These are phyloP conservation scores for Chymomyza amoena DNA, from an alignment of 2,888 invertebrate genomes.

Conservation along the genomic window DNA sequence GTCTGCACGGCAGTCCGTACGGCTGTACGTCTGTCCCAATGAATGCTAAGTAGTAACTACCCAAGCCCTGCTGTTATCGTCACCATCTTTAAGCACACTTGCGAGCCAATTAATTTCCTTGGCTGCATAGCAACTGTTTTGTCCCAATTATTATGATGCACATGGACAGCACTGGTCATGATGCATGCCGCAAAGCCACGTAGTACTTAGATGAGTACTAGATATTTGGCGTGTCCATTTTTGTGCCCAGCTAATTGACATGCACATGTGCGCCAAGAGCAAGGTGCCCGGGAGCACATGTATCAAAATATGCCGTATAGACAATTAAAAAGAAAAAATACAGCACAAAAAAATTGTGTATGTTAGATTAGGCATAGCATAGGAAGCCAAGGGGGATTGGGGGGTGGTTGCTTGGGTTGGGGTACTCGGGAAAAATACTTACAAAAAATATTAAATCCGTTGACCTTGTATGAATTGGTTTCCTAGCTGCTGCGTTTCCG, in stretches of 20 bases:
- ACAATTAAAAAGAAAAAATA: slow-evolving; percentile 34
- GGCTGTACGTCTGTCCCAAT: not conserved
- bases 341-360: not conserved
- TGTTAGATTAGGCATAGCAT: not conserved
- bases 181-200: slow-evolving; percentile 41
- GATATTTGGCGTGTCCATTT: slow-evolving; percentile 2
- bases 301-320: slow-evolving; percentile 24
- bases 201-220: not conserved
- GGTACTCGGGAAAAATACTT: slow-evolving; percentile 42
- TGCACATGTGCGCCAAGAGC: slow-evolving; percentile 51
- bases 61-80: not conserved
- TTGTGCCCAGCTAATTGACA: slow-evolving; percentile 59
- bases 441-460: slow-evolving; percentile 76
- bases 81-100: slow-evolving; percentile 45
- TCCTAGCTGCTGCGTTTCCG: slow-evolving; percentile 17
- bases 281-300: slow-evolving; percentile 5
- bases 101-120: slow-evolving; percentile 59
- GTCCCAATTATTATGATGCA: slow-evolving; percentile 54
- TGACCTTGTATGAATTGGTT: slow-evolving; percentile 70
- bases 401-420: not conserved
- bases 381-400: not conserved
- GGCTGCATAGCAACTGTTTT: slow-evolving; percentile 35
- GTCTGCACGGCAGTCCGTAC: too few species aligned
- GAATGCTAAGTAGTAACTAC: not conserved
- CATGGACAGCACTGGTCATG: slow-evolving; percentile 28